A percentile compares a stretch with the other conserved stretches of the same genome.
Evolutionary conservation across 2,888 invertebrate species (phyloP).

Genomic region (Pogonocherus hispidulus): DNA sequence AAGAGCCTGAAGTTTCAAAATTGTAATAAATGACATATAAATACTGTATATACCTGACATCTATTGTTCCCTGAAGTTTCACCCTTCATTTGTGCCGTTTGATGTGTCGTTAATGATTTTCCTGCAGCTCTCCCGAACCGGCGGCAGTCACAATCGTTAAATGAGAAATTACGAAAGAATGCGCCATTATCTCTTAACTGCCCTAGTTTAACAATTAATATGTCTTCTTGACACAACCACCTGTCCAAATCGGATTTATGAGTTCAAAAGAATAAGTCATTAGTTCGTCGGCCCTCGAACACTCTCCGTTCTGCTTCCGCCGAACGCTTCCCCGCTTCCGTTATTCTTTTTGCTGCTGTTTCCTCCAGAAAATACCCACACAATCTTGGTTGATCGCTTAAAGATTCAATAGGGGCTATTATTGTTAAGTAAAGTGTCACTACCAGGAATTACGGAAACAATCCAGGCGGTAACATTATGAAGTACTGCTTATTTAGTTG

Average conservation of each 20-base stretch:
- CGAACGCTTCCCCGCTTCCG: constrained; percentile 31
- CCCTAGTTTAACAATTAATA: constrained; percentile 40
- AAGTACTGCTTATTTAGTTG: no score
- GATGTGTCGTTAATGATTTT: constrained; percentile 21
- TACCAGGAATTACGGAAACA: neutral
- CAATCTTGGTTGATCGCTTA: neutral
- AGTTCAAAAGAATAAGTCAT: constrained; percentile 61
- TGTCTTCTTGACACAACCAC: constrained; percentile 52
- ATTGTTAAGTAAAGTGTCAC: neutral
- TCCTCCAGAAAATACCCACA: constrained; percentile 26
- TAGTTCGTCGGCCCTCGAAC: constrained; percentile 60
- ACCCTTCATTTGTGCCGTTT: constrained; percentile 11
- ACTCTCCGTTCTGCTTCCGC: constrained; percentile 56
- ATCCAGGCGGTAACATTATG: no score
- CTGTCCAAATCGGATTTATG: constrained; percentile 62
- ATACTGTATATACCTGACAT: neutral
- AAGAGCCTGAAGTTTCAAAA: no score
- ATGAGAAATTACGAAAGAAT: constrained; percentile 22
- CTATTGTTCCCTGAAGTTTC: constrained; percentile 11
- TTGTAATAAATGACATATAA: neutral
- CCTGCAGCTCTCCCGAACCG: neutral
- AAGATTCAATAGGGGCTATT: neutral
- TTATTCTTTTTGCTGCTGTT: constrained; percentile 34
- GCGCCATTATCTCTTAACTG: constrained; percentile 16
- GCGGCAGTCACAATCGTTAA: constrained; percentile 17